Conservation (phyloP, 2,888 invertebrate genomes). For the Melieria crassipennis region DNA sequence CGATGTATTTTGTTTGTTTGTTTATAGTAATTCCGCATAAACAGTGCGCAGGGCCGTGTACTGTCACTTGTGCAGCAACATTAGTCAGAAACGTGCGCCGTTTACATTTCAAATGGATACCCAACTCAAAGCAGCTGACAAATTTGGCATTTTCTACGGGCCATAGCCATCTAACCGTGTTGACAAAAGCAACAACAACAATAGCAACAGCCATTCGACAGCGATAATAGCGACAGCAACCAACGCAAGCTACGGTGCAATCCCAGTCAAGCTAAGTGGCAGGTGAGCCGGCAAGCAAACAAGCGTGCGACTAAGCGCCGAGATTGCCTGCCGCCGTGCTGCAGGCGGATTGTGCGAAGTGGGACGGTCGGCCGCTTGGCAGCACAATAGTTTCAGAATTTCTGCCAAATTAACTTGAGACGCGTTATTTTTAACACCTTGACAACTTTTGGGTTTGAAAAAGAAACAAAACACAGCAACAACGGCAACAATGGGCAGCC, state of each 20-base stretch:
- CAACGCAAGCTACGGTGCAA: not conserved
- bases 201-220: not conserved
- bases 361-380: not conserved
- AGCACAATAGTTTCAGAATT: not conserved
- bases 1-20: too few relatives aligned
- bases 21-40: too few relatives aligned
- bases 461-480: too few relatives aligned
- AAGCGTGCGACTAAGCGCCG: not conserved
- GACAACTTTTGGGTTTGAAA: not conserved
- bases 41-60: too few relatives aligned
- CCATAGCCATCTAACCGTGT: not conserved
- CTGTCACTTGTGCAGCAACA: not conserved
- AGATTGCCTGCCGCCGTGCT: not conserved
- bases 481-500: too few relatives aligned
- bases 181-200: slow-evolving; percentile 4
- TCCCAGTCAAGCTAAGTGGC: slow-evolving; percentile 2
- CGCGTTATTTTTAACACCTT: slow-evolving; percentile 29
- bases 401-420: not conserved
- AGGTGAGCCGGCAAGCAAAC: slow-evolving; percentile 17
- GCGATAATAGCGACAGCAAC: not conserved
- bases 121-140: slow-evolving; percentile 42
- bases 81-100: not conserved
- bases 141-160: slow-evolving; percentile 16
- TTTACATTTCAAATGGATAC: slow-evolving; percentile 9
- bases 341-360: not conserved